A percentile compares a stretch with the other conserved stretches of the same genome.
Evolutionary conservation across 2,888 invertebrate species (phyloP).

Genomic region (Rutpela maculata): DNA sequence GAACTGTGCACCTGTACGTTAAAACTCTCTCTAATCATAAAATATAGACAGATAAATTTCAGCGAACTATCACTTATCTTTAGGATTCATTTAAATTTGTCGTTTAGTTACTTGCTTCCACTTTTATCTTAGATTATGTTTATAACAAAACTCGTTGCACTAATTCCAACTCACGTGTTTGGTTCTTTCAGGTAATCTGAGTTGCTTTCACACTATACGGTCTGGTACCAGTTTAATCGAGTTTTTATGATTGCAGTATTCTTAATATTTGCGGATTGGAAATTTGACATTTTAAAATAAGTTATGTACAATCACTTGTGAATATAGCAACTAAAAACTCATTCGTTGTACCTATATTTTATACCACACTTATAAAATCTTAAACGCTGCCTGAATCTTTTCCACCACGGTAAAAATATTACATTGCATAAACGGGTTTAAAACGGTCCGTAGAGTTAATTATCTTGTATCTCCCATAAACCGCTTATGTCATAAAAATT

Average conservation of each 20-base stretch:
- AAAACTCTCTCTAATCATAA: conserved; percentile 14
- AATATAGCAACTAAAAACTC: conserved; percentile 22
- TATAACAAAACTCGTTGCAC: conserved; percentile 19
- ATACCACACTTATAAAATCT: conserved; percentile 3
- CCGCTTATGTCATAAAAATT: conserved; percentile 4
- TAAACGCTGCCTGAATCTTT: conserved; percentile 5
- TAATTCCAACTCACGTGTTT: conserved; percentile 16
- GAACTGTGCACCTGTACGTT: conserved; percentile 17
- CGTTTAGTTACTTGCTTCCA: not conserved
- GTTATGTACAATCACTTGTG: conserved; percentile 16
- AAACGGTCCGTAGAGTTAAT: not conserved
- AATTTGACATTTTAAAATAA: conserved; percentile 27
- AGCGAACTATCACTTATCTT: conserved; percentile 39
- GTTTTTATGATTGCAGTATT: conserved; percentile 27
- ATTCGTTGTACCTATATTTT: conserved; percentile 13
- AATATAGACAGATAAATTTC: conserved; percentile 12
- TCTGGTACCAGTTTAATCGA: conserved; percentile 23
- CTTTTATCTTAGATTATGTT: conserved; percentile 27
- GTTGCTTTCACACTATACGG: conserved; percentile 33
- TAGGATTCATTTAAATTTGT: conserved; percentile 10
- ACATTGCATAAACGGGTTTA: not conserved
- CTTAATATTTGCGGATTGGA: conserved; percentile 19
- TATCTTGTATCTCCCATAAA: not conserved
- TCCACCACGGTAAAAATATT: conserved; percentile 25
- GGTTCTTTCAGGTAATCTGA: conserved; percentile 32